Percentiles rank a stretch among this genome's conserved stretches.
phyloP scores from a whole-genome alignment of 2,113 vertebrate genomes.

The Neogobius melanostomus region DNA sequence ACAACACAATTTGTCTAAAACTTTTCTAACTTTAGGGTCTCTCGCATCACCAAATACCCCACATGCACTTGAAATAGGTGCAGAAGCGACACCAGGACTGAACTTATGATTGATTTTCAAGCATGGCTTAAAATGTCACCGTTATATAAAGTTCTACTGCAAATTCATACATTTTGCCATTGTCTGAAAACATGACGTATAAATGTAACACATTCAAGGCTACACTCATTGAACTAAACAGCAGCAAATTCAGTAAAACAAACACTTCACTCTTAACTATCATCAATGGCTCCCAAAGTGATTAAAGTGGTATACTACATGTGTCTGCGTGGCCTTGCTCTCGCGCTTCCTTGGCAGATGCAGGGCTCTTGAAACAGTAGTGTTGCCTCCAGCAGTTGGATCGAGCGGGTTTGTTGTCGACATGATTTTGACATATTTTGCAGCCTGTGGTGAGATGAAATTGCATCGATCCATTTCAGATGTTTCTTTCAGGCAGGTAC shows the following conservation, averaged over 20 bases:
- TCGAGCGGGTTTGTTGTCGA: slow-evolving; percentile 13
- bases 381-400: slow-evolving; percentile 13
- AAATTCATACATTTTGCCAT: too few relatives aligned
- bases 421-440: slow-evolving; percentile 19
- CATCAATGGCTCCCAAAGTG: neutral
- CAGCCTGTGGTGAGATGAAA: slow-evolving; percentile 14
- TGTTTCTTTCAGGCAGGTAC: slow-evolving; percentile 22
- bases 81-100: neutral
- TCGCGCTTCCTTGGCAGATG: slow-evolving; percentile 5
- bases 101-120: neutral
- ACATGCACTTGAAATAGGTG: neutral
- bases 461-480: slow-evolving; percentile 20
- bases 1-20: neutral
- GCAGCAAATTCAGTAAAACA: neutral
- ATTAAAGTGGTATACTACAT: neutral
- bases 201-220: neutral
- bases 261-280: neutral
- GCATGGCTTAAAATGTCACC: neutral
- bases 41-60: neutral
- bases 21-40: neutral
- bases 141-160: too few relatives aligned
- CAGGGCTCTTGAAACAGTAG: slow-evolving; percentile 2
- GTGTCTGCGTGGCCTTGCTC: neutral
- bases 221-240: neutral
- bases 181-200: neutral